Evolutionary conservation across 2,113 vertebrate species (phyloP), one percentile per base, ranked within the genome.

Genomic region (Poeciliopsis occidentalis): DNA sequence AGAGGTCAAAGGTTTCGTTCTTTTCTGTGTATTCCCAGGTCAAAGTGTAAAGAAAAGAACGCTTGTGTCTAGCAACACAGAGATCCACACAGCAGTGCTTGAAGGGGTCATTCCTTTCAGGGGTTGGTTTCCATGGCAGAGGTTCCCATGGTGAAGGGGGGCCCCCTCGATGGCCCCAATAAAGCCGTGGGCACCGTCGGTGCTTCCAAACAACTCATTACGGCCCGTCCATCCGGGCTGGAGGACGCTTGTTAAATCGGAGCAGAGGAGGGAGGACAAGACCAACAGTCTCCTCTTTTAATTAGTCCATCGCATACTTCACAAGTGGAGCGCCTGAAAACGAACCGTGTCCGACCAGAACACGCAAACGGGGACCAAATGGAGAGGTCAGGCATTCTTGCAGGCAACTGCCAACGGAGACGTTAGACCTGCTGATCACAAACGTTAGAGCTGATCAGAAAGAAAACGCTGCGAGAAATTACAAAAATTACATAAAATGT

Each of bases 51-150:
- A 60, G 39, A 61, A 69, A 69, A 29, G 22, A 81, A 60, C 4
- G 17, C n/a, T 34, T 76, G 60, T 27, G 71, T 78, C 67, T 79
- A 26, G 78, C 71, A 69, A 57, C 68, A 75, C 78, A 64, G 47
- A 84, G 84, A 41, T 67, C 78, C 73, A 83, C 72, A 75, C 77
- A 65, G 64, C 64, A 69, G n/a, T 15, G 13, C 84, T 91, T 71
- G 63, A 86, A 79, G 15, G 85, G 85, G 47, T 85, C 85, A 88
- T 89, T 92, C 89, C 90, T 87, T 87, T 85, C 86, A 91, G 84
- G 41, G 80, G 54, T 75, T 80, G 63, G 92, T 93, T 93, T 87
- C 92, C 91, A 93, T 93, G 88, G 90, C 85, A 90, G 79, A 76
- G 78, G 90, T 93, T 93, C 78, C 89, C 79, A 71, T 89, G 91